phyloP scores from a whole-genome alignment of 2,113 vertebrate genomes.

The Triplophysa siluroides region DNA sequence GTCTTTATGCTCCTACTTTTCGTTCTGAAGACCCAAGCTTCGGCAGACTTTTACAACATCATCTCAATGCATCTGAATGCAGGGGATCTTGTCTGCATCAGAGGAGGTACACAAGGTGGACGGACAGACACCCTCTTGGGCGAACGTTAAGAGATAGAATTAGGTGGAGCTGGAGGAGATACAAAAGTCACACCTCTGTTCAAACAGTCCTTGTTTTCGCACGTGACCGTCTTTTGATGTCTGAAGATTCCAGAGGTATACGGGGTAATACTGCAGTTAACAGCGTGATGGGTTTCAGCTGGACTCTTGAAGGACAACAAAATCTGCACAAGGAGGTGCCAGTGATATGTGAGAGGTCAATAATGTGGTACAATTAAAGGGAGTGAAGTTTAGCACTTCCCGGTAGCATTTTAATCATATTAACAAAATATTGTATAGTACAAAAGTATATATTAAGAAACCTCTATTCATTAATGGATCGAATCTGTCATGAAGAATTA shows the following conservation, averaged over 20 bases:
- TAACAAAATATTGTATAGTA: background rate
- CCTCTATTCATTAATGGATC: no score
- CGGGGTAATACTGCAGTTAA: conserved; percentile 43
- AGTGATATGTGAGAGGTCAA: background rate
- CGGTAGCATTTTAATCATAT: conserved; percentile 1
- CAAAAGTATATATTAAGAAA: no score
- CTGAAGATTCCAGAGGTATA: conserved; percentile 34
- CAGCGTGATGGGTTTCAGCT: conserved; percentile 25
- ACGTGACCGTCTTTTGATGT: conserved; percentile 60
- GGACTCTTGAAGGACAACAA: conserved; percentile 4
- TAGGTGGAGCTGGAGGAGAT: conserved; percentile 14
- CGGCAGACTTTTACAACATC: conserved; percentile 56
- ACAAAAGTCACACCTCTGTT: conserved; percentile 62
- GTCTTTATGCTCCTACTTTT: conserved; percentile 52
- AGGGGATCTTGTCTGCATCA: conserved; percentile 50
- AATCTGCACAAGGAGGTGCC: background rate
- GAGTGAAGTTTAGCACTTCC: conserved; percentile 18
- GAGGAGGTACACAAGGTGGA: conserved; percentile 47
- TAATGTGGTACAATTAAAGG: conserved; percentile 12
- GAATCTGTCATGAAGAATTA: no score
- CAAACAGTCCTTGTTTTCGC: conserved; percentile 54
- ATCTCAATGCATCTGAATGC: conserved; percentile 58
- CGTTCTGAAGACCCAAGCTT: conserved; percentile 25
- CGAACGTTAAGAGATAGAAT: conserved; percentile 43
- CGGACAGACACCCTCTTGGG: conserved; percentile 54